Percentiles rank a stretch among this genome's conserved stretches.
Evolutionary conservation across 2,113 vertebrate genomes (phyloP).

Genomic region (Barnardius zonarius): DNA sequence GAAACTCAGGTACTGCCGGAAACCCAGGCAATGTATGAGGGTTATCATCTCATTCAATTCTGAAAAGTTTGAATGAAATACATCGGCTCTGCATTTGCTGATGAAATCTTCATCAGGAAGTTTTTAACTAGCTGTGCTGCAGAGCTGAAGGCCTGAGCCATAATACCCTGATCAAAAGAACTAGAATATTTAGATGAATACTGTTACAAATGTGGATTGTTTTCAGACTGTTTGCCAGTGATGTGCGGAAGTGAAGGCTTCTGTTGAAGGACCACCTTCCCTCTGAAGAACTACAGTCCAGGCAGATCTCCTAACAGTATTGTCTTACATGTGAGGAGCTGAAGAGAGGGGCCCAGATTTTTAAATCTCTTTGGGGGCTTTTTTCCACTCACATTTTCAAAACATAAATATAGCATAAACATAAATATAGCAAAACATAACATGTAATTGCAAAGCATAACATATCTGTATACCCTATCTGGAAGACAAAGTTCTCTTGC

Average conservation of each 20-base stretch:
- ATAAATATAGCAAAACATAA: neutral
- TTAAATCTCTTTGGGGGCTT: neutral
- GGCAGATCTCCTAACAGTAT: neutral
- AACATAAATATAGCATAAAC: neutral
- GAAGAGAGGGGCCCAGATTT: neutral
- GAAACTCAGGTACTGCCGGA: neutral
- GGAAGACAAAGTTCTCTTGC: neutral
- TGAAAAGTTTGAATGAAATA: neutral
- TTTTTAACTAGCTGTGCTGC: neutral
- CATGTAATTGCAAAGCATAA: neutral
- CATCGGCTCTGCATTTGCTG: neutral
- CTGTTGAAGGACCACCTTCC: neutral
- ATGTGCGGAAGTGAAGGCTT: neutral
- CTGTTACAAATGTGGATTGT: neutral
- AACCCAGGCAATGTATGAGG: neutral
- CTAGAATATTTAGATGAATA: neutral
- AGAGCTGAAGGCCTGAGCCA: neutral
- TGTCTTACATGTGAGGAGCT: neutral
- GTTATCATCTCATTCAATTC: neutral
- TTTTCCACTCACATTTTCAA: neutral
- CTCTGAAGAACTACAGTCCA: neutral
- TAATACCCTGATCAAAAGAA: neutral
- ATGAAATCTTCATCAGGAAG: neutral
- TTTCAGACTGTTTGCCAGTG: neutral
- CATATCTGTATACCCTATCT: fast-evolving